These are phyloP conservation scores for Romanogobio albipinnatus DNA, from an alignment of 2,113 vertebrate genomes.

Conservation along the genomic window DNA sequence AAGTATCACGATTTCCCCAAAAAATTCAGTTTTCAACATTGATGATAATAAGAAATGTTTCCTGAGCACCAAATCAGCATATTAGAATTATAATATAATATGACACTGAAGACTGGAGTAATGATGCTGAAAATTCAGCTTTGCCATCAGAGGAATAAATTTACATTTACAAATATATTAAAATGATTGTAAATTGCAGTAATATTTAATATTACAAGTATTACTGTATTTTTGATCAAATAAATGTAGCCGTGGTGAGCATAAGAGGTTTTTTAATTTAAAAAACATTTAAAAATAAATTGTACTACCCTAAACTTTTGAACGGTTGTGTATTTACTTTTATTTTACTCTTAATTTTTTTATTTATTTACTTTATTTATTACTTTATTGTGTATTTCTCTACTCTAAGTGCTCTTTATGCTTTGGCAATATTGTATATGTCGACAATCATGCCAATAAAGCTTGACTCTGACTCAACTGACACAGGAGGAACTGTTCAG, in stretches of 20 bases:
- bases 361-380: neutral
- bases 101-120: neutral
- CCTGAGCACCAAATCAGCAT: neutral
- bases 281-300: neutral
- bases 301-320: neutral
- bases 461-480: slow-evolving; percentile 13
- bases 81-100: neutral
- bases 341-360: neutral
- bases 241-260: neutral
- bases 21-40: neutral
- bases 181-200: neutral
- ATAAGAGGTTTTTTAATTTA: neutral
- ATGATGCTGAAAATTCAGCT: neutral
- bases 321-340: neutral
- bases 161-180: neutral
- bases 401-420: neutral
- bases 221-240: neutral
- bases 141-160: neutral
- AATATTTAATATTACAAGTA: neutral
- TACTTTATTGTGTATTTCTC: neutral
- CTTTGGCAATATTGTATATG: neutral
- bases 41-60: neutral
- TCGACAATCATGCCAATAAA: neutral
- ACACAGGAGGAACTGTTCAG: slow-evolving; percentile 36
- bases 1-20: neutral